phyloP scores from a whole-genome alignment of 2,888 invertebrate species.

The Lasioglossum marginatum region DNA sequence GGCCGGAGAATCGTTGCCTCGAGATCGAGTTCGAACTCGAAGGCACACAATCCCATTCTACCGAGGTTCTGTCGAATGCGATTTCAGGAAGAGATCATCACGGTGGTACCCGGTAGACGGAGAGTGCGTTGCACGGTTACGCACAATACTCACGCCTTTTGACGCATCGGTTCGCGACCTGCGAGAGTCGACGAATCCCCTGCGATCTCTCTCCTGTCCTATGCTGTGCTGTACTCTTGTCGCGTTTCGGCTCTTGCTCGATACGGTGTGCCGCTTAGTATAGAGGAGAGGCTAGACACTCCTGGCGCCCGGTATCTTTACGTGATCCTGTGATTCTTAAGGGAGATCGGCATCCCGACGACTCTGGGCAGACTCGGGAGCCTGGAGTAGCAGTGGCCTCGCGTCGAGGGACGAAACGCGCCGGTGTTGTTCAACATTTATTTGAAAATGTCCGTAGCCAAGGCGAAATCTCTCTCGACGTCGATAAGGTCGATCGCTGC shows the following conservation, averaged over 20 bases:
- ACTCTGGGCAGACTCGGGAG: slow-evolving; percentile 48
- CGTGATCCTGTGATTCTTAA: slow-evolving; percentile 82
- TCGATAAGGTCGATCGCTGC: slow-evolving; percentile 72
- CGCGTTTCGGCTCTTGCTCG: neutral
- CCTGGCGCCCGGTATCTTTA: slow-evolving; percentile 63
- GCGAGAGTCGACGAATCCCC: slow-evolving; percentile 35
- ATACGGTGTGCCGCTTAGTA: neutral
- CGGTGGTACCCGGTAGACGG: neutral
- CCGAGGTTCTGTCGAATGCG: neutral
- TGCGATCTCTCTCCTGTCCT: slow-evolving; percentile 7
- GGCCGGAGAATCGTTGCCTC: neutral
- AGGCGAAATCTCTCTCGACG: slow-evolving; percentile 50
- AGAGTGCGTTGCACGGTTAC: slow-evolving; percentile 13
- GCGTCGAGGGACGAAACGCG: slow-evolving; percentile 55
- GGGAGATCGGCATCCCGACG: slow-evolving; percentile 76
- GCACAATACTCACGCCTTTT: slow-evolving; percentile 64
- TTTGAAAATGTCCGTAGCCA: slow-evolving; percentile 50
- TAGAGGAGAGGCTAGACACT: neutral
- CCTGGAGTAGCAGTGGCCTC: slow-evolving; percentile 52
- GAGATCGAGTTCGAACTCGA: neutral
- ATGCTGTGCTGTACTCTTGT: neutral
- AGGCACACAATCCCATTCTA: neutral
- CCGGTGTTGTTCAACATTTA: slow-evolving; percentile 71
- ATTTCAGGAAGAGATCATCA: neutral
- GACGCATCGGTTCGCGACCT: slow-evolving; percentile 64